Conservation (phyloP, 1,140 invertebrate genomes). For the Cherax quadricarinatus region DNA sequence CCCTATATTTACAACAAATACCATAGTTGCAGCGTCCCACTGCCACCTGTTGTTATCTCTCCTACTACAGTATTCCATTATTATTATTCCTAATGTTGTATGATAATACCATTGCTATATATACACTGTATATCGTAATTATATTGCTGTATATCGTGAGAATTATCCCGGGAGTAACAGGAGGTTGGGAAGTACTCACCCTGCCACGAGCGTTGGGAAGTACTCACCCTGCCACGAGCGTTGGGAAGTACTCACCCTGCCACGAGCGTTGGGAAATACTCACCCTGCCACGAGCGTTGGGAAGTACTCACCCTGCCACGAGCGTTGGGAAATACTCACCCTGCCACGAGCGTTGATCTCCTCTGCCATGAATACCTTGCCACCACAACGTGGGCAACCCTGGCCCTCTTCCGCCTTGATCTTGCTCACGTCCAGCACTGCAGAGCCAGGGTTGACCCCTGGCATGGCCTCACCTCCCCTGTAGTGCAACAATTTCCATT, state of each 20-base stretch:
- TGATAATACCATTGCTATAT: too few species aligned
- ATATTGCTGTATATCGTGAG: too few species aligned
- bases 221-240: too few species aligned
- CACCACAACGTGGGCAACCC: constrained; percentile 93
- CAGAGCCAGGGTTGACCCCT: constrained; percentile 54
- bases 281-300: constrained; percentile 80
- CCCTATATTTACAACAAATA: too few species aligned
- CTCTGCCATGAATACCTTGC: constrained; percentile 95
- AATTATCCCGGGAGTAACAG: neutral
- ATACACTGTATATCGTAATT: too few species aligned
- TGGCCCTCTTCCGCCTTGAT: constrained; percentile 91
- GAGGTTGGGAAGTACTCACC: constrained; percentile 42
- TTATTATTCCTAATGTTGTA: too few species aligned
- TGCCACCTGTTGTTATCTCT: too few species aligned
- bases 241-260: constrained; percentile 59
- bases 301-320: constrained; percentile 60
- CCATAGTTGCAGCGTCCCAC: too few species aligned
- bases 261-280: constrained; percentile 80
- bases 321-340: constrained; percentile 77
- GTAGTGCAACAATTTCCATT: too few species aligned
- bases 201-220: constrained; percentile 81
- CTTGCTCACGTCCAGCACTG: constrained; percentile 79
- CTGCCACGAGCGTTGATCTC: constrained; percentile 86
- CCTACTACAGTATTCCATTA: too few species aligned
- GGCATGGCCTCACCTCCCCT: constrained; percentile 31